These are phyloP conservation scores for Hydropsyche tenuis DNA, from an alignment of 1,140 invertebrate species.

Conservation along the genomic window DNA sequence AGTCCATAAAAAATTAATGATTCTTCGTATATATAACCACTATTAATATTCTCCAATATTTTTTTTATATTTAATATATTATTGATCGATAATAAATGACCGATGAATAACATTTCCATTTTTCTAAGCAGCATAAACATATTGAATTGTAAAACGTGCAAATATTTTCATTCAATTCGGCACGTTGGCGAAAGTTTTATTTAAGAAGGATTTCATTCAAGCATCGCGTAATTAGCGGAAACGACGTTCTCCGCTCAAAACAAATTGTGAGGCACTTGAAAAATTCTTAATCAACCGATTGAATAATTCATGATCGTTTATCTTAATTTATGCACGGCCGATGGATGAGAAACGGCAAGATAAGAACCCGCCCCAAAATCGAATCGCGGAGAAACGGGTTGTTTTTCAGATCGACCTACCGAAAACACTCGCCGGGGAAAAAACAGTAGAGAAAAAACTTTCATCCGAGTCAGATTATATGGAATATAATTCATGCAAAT, in stretches of 20 bases:
- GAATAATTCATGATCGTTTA: conserved; percentile 36
- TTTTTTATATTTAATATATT: no score
- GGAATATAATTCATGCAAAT: conserved; percentile 31
- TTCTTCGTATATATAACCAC: no score
- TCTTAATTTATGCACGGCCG: conserved; percentile 31
- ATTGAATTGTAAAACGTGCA: no score
- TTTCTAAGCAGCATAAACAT: no score
- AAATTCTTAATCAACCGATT: conserved; percentile 34
- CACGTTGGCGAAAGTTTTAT: no score
- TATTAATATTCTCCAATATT: no score
- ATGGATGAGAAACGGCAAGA: conserved; percentile 17
- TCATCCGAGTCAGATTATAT: not conserved
- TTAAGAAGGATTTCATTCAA: no score
- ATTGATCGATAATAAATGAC: no score
- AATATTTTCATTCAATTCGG: no score
- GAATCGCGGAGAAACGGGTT: conserved; percentile 11
- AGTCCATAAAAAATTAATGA: no score
- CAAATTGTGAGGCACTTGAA: conserved; percentile 18
- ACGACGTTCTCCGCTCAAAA: not conserved
- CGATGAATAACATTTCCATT: no score
- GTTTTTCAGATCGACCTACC: conserved; percentile 5
- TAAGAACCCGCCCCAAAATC: conserved; percentile 8
- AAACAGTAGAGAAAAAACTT: not conserved
- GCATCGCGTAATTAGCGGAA: conserved; percentile 1
- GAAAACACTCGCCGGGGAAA: not conserved